Base-by-base conservation (phyloP, 2,113 vertebrate genomes). In the Apodemus speciosus region DNA sequence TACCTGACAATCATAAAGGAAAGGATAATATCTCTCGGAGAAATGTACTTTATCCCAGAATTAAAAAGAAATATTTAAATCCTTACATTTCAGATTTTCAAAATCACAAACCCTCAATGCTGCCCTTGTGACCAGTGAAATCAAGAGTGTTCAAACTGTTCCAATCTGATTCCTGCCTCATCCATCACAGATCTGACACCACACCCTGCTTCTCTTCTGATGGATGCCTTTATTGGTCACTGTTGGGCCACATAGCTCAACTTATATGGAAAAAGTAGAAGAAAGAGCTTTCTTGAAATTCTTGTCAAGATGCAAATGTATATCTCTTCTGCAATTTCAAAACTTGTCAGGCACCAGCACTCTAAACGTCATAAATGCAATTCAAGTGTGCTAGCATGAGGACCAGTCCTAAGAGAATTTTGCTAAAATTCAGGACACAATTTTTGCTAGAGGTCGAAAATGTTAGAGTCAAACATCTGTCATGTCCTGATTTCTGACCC, bases 201-300 rank as follows among this genome's bases (percentile, higher is more conserved):
- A 8, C 23, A 16, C 8, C n/a, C 15, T 68, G 32, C 18, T 84
- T 79, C 60, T 62, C 46, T 53, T 84, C 58, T 89, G 58, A 58
- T 91, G 8, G 35, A 38, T 69, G 8, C 21, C 89, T 77, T 90
- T 92, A 73, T 20, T 56, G 68, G 85, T 87, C 88, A 94, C 90
- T 90, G 6, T 80, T 93, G 69, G 62, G 23, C 72, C 30, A 23
- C 62, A 86, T 35, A 21, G 38, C 66, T 94, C 75, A 89, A 81
- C 30, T 69, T 84, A 92, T 92, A 80, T 49, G 18, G 23, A 75
- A 93, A 83, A 46, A 69, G n/a, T 30, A 40, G 25, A 94, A 94
- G 30, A 95, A 90, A 94, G 35, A 53, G 8, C 40, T 93, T 95
- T 85, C 35, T 84, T 81, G 62, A 95, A 15, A 38, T 18, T 86